Conservation (phyloP, 2,888 invertebrate species). For the Andrena bucephala region DNA sequence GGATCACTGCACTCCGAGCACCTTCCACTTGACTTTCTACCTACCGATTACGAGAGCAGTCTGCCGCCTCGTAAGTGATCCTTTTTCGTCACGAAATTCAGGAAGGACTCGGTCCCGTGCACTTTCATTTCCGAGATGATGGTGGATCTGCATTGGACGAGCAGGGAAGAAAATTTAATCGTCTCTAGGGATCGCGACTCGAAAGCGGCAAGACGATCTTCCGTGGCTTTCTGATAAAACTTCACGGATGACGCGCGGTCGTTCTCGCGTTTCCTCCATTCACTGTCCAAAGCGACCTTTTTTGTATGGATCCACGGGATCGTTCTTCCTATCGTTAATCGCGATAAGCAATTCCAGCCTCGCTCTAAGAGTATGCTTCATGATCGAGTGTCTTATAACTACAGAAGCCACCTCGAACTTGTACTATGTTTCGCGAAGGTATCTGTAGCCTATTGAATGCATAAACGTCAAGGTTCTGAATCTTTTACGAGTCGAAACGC, state of each 20-base stretch:
- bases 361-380: too few species aligned
- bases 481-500: background rate
- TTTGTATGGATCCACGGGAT: background rate
- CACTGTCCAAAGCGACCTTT: background rate
- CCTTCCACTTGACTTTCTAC: constrained; percentile 60
- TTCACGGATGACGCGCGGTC: background rate
- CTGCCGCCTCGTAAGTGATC: constrained; percentile 32
- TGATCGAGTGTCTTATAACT: too few species aligned
- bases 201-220: constrained; percentile 19
- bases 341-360: too few species aligned
- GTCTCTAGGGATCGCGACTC: constrained; percentile 20
- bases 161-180: constrained; percentile 28
- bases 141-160: background rate
- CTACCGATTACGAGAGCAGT: constrained; percentile 23
- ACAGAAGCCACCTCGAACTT: background rate
- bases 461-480: background rate
- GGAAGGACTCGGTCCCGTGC: constrained; percentile 13
- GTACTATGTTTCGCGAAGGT: background rate
- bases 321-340: too few species aligned
- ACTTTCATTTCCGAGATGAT: constrained; percentile 62
- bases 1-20: constrained; percentile 58
- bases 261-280: constrained; percentile 10
- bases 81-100: constrained; percentile 59
- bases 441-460: constrained; percentile 4
- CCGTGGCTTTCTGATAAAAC: constrained; percentile 2